These are phyloP conservation scores for Mimas tiliae DNA, from an alignment of 2,888 invertebrate species.

Conservation along the genomic window DNA sequence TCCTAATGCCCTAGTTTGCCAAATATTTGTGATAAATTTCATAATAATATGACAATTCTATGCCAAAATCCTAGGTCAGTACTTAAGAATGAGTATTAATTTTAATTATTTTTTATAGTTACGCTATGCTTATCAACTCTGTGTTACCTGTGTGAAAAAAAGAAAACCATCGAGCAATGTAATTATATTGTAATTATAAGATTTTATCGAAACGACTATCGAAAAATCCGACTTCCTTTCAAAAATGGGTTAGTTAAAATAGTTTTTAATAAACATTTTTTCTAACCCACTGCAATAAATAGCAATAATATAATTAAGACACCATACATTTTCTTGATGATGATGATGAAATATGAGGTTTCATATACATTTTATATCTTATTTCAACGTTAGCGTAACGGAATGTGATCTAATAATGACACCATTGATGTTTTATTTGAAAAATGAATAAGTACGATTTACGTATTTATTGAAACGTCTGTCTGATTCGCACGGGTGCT, in stretches of 20 bases:
- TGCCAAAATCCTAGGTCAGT: conserved; percentile 13
- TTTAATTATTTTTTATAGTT: conserved; percentile 31
- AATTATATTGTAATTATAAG: conserved; percentile 53
- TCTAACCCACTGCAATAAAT: not conserved
- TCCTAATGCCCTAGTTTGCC: conserved; percentile 48
- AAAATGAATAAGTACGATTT: too few relatives aligned
- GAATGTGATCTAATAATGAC: conserved; percentile 20
- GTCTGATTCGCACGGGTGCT: conserved; percentile 68
- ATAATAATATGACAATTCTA: conserved; percentile 32
- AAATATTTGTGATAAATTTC: conserved; percentile 47
- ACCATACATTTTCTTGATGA: not conserved
- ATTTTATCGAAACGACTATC: conserved; percentile 73
- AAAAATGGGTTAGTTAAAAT: not conserved
- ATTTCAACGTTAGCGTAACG: conserved; percentile 21
- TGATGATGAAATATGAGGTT: conserved; percentile 21
- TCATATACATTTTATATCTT: conserved; percentile 6
- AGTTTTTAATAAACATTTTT: not conserved
- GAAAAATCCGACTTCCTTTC: conserved; percentile 74
- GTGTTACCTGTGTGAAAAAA: conserved; percentile 57
- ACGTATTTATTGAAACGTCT: conserved; percentile 50
- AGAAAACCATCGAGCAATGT: conserved; percentile 71
- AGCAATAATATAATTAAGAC: conserved; percentile 7
- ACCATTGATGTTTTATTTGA: not conserved
- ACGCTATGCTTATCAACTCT: conserved; percentile 36
- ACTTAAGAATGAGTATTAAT: conserved; percentile 32